Evolutionary conservation across 2,888 invertebrate genomes (phyloP).

Genomic region (Ormyrus labotus): DNA sequence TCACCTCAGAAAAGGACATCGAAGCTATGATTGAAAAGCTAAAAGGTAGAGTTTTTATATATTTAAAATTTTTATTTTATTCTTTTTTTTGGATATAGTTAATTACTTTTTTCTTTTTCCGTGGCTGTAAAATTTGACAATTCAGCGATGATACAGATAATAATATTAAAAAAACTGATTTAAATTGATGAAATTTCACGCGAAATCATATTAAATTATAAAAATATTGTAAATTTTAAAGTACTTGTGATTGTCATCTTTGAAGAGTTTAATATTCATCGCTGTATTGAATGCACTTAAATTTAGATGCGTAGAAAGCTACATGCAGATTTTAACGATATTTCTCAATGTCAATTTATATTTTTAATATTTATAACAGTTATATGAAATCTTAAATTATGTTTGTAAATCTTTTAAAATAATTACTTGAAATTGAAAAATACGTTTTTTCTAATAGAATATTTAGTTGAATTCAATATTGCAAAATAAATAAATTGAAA

Average conservation of each 20-base stretch:
- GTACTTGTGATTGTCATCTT: background rate
- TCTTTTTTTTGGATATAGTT: slow-evolving; percentile 13
- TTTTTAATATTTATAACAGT: slow-evolving; percentile 12
- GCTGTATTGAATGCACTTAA: slow-evolving; percentile 43
- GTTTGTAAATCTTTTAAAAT: slow-evolving; percentile 13
- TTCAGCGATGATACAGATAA: slow-evolving; percentile 32
- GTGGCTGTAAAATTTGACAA: slow-evolving; percentile 40
- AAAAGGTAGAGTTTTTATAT: slow-evolving; percentile 66
- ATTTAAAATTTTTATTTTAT: slow-evolving; percentile 7
- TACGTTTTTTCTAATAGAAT: slow-evolving; percentile 11
- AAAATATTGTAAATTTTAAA: too few species aligned
- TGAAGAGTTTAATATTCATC: slow-evolving; percentile 16
- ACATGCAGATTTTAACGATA: slow-evolving; percentile 46
- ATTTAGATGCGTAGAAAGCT: slow-evolving; percentile 43
- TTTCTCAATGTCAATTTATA: slow-evolving; percentile 45
- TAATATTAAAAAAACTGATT: too few species aligned
- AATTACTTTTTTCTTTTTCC: slow-evolving; percentile 27
- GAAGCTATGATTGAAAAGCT: slow-evolving; percentile 73
- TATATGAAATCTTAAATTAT: slow-evolving; percentile 3
- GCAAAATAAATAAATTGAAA: background rate
- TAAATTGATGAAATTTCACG: too few species aligned
- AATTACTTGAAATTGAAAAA: slow-evolving; percentile 18
- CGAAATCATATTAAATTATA: too few species aligned
- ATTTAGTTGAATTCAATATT: background rate
- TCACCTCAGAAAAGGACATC: slow-evolving; percentile 71